Evolutionary conservation across 1,140 invertebrate genomes (phyloP), one percentile per base, ranked within the genome.

Genomic region (Antheraea pernyi): DNA sequence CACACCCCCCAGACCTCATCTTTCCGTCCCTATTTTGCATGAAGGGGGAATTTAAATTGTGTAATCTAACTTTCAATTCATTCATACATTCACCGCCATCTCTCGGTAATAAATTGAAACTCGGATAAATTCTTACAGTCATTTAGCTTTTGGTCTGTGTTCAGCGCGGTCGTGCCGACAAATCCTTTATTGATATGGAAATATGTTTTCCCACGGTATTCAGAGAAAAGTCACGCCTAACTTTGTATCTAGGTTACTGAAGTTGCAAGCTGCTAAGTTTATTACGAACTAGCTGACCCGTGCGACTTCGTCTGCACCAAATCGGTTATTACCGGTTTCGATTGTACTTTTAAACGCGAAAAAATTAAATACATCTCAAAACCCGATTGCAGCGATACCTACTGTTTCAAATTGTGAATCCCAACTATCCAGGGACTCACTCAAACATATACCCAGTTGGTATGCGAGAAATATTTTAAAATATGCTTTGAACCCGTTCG

Each of bases 51-150:
- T 92, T 92, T 92, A 92, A 92, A 92, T 92, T 90, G 88, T 90
- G 84, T 91, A 92, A 92, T 92, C 90, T 91, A 92, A 92, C 90
- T 92, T 92, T 91, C 85, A 92, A 92, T 92, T 92, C 90, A 92
- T 92, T 92, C 88, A 92, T 92, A 91, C 88, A 91, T 87, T 86
- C 88, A 85, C 74, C 85, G 88, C 88, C 90, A 92, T 90, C 90
- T 92, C 85, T 85, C 70, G 83, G 83, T 88, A 82, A 91, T 92
- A 89, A 90, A 92, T 91, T 92, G 88, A 91, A 92, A 92, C 81
- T 85, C 77, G 79, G 78, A 85, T 86, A 78, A 71, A 81, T 85
- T 80, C 75, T 83, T 80, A 81, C 77, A 80, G 77, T 80, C 84
- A 85, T 86, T 85, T 82, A 81, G 76, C 73, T 77, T 80, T 81